Conservation (phyloP, 2,888 invertebrate genomes). For the Phrixothrix hirtus region DNA sequence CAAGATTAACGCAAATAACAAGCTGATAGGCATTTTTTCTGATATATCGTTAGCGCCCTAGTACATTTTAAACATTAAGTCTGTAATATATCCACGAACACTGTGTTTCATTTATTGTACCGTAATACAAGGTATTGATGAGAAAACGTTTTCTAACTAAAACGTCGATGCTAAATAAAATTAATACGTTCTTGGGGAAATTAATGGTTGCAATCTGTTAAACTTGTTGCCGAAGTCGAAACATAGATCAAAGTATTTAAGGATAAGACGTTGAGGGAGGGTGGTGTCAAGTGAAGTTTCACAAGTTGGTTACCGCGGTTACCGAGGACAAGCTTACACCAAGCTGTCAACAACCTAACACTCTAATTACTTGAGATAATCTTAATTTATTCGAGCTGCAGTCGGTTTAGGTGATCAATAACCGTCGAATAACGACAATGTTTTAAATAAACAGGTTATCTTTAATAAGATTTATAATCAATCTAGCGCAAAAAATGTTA, state of each 20-base stretch:
- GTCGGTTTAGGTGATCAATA: slow-evolving; percentile 20
- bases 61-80: too few species aligned
- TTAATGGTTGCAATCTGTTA: slow-evolving; percentile 33
- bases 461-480: neutral
- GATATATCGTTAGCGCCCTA: too few species aligned
- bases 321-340: slow-evolving; percentile 30
- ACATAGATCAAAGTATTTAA: slow-evolving; percentile 35
- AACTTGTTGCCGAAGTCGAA: slow-evolving; percentile 35
- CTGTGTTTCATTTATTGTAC: too few species aligned
- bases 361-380: slow-evolving; percentile 33
- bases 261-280: slow-evolving; percentile 29
- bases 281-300: slow-evolving; percentile 30
- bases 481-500: neutral
- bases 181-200: slow-evolving; percentile 23
- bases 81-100: too few species aligned
- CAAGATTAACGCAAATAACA: slow-evolving; percentile 29
- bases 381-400: slow-evolving; percentile 29
- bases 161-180: slow-evolving; percentile 10
- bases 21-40: slow-evolving; percentile 28
- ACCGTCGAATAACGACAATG: slow-evolving; percentile 8
- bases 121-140: too few species aligned
- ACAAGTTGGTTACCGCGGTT: slow-evolving; percentile 29
- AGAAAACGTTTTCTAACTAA: too few species aligned
- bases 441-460: neutral
- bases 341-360: slow-evolving; percentile 35